Conservation (phyloP, 2,797 vertebrate species). For the Micromesistius poutassou region DNA sequence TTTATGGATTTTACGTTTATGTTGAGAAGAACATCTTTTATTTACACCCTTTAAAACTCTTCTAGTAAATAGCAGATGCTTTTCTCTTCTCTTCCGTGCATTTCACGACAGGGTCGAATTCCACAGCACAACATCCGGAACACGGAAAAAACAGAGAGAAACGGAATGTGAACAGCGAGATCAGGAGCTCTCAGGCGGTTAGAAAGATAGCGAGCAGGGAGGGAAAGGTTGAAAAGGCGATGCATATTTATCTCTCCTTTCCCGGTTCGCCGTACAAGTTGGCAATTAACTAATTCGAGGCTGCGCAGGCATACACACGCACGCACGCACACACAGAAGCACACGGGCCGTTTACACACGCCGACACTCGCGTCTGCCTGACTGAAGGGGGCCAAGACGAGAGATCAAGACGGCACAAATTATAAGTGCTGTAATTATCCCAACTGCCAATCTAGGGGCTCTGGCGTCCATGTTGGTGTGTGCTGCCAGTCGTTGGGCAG, state of each 20-base stretch:
- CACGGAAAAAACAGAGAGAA: background rate
- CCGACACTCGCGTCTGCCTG: constrained; percentile 14
- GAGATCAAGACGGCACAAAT: constrained; percentile 66
- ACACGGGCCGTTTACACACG: constrained; percentile 12
- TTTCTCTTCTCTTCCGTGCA: too few species aligned
- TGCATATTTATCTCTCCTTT: constrained; percentile 20
- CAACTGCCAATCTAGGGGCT: constrained; percentile 56
- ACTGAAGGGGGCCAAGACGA: constrained; percentile 47
- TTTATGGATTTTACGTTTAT: too few species aligned
- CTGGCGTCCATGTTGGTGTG: constrained; percentile 44
- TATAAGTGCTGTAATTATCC: constrained; percentile 68
- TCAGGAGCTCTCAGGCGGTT: too few species aligned
- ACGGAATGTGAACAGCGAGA: constrained; percentile 4
- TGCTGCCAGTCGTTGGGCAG: background rate
- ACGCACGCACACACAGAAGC: constrained; percentile 18
- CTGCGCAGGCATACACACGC: background rate
- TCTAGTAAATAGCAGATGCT: too few species aligned
- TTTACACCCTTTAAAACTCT: too few species aligned
- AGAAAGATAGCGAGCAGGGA: background rate
- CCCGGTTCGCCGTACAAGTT: constrained; percentile 36
- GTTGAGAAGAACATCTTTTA: too few species aligned
- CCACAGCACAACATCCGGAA: too few species aligned
- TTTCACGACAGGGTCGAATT: too few species aligned
- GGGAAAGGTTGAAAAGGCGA: constrained; percentile 6
- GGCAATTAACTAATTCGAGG: constrained; percentile 28